These are phyloP conservation scores for Ceriagrion tenellum DNA, from an alignment of 2,888 invertebrate species.

Conservation along the genomic window DNA sequence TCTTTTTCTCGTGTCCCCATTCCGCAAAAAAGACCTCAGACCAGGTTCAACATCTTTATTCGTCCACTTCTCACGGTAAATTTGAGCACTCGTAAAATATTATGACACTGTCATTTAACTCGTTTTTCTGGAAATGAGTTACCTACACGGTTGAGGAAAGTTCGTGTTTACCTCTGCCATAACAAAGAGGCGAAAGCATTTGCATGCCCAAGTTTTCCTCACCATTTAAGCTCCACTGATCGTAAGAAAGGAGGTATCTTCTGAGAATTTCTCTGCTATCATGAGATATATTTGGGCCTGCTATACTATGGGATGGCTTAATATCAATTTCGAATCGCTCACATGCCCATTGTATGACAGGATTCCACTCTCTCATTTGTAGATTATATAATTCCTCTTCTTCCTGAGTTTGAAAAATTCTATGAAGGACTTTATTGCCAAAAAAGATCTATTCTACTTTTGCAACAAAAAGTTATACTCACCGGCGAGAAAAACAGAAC, in stretches of 20 bases:
- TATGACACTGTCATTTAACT: no score
- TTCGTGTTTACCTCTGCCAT: no score
- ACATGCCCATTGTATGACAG: slow-evolving; percentile 94
- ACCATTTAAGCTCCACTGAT: slow-evolving; percentile 91
- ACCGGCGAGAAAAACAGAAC: slow-evolving; percentile 86
- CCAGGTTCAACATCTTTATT: no score
- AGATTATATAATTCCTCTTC: slow-evolving; percentile 87
- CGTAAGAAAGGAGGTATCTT: slow-evolving; percentile 90
- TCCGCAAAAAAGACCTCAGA: no score
- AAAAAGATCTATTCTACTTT: background rate
- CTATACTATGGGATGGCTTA: slow-evolving; percentile 85
- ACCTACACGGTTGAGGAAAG: no score
- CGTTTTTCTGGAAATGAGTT: no score
- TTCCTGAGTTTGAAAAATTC: slow-evolving; percentile 80
- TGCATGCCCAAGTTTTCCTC: slow-evolving; percentile 72
- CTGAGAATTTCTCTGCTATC: slow-evolving; percentile 85
- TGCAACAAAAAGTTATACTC: slow-evolving; percentile 69
- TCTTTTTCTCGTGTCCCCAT: no score
- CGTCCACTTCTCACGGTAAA: no score
- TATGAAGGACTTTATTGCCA: background rate
- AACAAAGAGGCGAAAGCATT: no score
- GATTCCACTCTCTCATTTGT: slow-evolving; percentile 93
- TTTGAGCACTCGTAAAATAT: no score
- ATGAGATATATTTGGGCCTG: slow-evolving; percentile 83
- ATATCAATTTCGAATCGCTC: slow-evolving; percentile 87